Evolutionary conservation across 2,888 invertebrate genomes (phyloP).

Genomic region (Thecophora atra): DNA sequence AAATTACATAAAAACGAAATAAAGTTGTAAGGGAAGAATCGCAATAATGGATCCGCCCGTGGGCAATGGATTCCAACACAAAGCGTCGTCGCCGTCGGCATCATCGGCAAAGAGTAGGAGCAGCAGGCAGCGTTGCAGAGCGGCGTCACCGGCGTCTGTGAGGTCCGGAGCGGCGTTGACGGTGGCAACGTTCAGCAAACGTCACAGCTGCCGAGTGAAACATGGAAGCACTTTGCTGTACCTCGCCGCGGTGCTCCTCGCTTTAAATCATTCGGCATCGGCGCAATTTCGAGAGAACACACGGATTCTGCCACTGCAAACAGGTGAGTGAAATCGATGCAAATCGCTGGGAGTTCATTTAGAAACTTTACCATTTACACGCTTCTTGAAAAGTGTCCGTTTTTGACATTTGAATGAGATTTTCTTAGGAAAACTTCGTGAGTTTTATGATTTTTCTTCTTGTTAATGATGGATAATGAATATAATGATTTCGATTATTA

Average conservation of each 20-base stretch:
- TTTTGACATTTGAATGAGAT: not conserved
- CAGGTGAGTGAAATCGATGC: constrained; percentile 55
- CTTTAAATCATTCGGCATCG: constrained; percentile 53
- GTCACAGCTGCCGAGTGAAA: constrained; percentile 30
- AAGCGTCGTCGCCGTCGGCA: constrained; percentile 48
- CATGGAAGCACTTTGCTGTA: constrained; percentile 54
- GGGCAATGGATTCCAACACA: constrained; percentile 62
- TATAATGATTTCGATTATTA: no score
- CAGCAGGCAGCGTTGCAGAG: constrained; percentile 21
- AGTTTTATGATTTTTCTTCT: no score
- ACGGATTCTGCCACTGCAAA: constrained; percentile 57
- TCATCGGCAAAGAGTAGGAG: constrained; percentile 33
- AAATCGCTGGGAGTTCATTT: no score
- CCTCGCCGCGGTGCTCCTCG: constrained; percentile 55
- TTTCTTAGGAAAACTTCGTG: not conserved
- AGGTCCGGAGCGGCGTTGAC: constrained; percentile 1
- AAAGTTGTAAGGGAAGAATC: constrained; percentile 30
- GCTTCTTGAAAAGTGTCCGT: no score
- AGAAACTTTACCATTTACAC: not conserved
- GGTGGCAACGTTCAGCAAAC: constrained; percentile 30
- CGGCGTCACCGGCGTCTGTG: constrained; percentile 26
- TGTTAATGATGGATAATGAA: no score
- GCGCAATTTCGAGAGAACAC: constrained; percentile 51
- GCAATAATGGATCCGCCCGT: constrained; percentile 60
- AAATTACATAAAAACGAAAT: constrained; percentile 8